Evolutionary conservation across 2,113 vertebrate species (phyloP).

Genomic region (Bubo blakistoni): DNA sequence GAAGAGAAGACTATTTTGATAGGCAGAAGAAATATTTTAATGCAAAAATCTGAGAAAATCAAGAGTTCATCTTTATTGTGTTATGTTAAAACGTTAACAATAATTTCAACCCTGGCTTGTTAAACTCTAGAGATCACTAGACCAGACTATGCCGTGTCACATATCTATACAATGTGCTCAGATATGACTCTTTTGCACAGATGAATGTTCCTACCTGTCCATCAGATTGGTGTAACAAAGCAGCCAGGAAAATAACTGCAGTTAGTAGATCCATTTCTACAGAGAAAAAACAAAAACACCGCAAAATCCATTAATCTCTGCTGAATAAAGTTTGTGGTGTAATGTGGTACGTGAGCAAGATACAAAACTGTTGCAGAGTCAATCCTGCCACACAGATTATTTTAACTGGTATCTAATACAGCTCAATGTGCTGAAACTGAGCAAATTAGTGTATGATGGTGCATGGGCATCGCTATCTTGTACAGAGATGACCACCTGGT

Average conservation of each 20-base stretch:
- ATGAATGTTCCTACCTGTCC: constrained; percentile 22
- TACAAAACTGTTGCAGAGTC: not conserved
- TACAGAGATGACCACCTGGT: not conserved
- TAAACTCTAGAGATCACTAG: not conserved
- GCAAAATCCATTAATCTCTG: not conserved
- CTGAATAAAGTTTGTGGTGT: not conserved
- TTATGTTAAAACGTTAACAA: not conserved
- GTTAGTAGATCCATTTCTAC: constrained; percentile 11
- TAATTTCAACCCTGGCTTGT: not conserved
- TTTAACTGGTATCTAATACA: not conserved
- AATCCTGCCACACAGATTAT: not conserved
- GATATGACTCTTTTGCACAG: not conserved
- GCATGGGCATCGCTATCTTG: not conserved
- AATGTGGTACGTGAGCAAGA: not conserved
- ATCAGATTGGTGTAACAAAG: not conserved
- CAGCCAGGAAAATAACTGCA: not conserved
- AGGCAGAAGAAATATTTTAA: not conserved
- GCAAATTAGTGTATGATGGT: not conserved
- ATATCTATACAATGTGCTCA: not conserved
- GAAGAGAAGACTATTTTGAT: not conserved
- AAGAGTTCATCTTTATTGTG: not conserved
- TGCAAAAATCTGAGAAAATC: not conserved
- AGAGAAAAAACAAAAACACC: not conserved
- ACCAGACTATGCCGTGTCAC: not conserved
- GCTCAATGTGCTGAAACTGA: not conserved